Base-by-base conservation (phyloP, 2,888 invertebrate genomes). In the Stratiomys singularior region DNA sequence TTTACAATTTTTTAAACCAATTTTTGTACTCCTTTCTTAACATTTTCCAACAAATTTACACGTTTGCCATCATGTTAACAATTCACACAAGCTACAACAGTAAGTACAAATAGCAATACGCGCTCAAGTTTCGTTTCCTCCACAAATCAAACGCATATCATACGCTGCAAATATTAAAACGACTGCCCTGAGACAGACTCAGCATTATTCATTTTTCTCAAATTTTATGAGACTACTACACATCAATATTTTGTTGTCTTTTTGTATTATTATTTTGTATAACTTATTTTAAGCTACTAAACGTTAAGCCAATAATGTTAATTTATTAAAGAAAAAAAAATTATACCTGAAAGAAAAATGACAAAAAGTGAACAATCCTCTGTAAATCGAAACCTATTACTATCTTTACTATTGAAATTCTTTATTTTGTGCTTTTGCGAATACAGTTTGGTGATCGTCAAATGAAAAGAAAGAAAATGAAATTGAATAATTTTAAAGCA, bases 341-440 rank as follows among this genome's bases (percentile, higher is more conserved):
- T 23, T n/a, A 52, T 66, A 37, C 37, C 3, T 67, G 21, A 67
- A 67, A 46, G 28, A 77, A 56, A 64, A 71, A 78, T 63, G 7
- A 74, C 37, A 63, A 76, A 78, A 64, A 77, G 69, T 74, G 77
- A 76, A 80, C 79, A 80, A 44, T 11, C 56, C 15, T 1, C 28
- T 7, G 21, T 21, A 21, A 28, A 52, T 28, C 46, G 23, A 72
- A 56, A 2, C 1, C 47, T 52, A 56, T n/a, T 28, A 37, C 15
- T 74, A 37, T 74, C 44, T 13, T 9, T 44, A n/a, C n/a, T n/a
- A n/a, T n/a, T 37, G 9, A 37, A 37, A 5, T 5, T 9, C 37
- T 9, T 37, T 37, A 3, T 52, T 52, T 60, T 23, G 21, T 60
- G 23, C 21, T 1, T 11, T 60, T 25, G 60, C 60, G 1, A 21